Conservation (phyloP, 1,140 invertebrate genomes). For the Cherax quadricarinatus region DNA sequence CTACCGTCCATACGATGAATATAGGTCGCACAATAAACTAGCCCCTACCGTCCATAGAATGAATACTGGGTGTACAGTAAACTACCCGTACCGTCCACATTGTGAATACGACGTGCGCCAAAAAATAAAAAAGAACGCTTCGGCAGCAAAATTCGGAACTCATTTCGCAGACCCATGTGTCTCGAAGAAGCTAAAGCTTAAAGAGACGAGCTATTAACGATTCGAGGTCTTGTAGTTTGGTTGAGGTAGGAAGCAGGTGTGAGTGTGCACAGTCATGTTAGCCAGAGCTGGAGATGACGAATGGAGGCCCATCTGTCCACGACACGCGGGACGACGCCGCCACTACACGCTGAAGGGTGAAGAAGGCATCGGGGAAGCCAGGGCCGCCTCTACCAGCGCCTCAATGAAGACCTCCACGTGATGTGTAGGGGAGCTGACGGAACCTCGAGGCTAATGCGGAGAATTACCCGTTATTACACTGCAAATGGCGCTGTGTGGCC, state of each 20-base stretch:
- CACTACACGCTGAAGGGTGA: neutral
- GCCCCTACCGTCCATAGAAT: no score
- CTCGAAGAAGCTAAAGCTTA: no score
- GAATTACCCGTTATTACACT: neutral
- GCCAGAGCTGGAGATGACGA: conserved; percentile 13
- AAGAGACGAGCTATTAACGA: conserved; percentile 3
- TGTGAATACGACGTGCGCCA: no score
- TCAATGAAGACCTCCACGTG: neutral
- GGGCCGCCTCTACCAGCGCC: neutral
- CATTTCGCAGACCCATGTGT: no score
- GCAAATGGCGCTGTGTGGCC: no score
- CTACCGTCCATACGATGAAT: no score
- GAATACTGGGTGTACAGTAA: no score
- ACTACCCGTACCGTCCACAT: no score
- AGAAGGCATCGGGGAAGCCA: neutral
- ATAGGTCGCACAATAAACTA: no score
- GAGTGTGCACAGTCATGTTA: conserved; percentile 22
- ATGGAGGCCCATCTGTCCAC: conserved; percentile 44
- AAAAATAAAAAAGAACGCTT: no score
- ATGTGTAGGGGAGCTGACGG: neutral
- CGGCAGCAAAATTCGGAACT: no score
- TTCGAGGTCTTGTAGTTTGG: neutral
- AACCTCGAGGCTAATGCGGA: neutral
- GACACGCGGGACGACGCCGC: neutral
- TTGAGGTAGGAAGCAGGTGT: neutral